A percentile compares a stretch with the other conserved stretches of the same genome.
Evolutionary conservation across 2,113 vertebrate genomes (phyloP).

Genomic region (Hippotragus niger): DNA sequence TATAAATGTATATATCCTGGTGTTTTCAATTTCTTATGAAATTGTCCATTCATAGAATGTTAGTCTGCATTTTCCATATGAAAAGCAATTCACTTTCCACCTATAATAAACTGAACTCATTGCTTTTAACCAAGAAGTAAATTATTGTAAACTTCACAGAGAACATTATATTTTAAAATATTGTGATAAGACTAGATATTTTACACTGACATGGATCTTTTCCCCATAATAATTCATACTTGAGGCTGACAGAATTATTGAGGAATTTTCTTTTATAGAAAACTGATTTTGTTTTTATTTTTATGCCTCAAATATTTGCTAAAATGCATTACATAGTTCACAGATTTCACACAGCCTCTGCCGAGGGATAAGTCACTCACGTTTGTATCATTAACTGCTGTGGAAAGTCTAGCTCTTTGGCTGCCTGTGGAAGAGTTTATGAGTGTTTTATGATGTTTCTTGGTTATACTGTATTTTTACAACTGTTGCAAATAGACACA

Average conservation of each 20-base stretch:
- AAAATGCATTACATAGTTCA: slow-evolving; percentile 56
- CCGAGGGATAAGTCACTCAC: slow-evolving; percentile 51
- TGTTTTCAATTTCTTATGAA: slow-evolving; percentile 15
- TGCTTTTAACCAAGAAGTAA: not conserved
- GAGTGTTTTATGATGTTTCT: slow-evolving; percentile 78
- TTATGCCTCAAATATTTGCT: slow-evolving; percentile 57
- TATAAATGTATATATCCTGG: not conserved
- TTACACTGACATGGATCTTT: not conserved
- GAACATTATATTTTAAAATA: slow-evolving; percentile 36
- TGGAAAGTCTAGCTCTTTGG: slow-evolving; percentile 69
- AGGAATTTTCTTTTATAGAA: slow-evolving; percentile 11
- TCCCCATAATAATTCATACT: not conserved
- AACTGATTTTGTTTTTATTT: slow-evolving; percentile 65
- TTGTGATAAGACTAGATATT: not conserved
- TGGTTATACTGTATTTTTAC: slow-evolving; percentile 80
- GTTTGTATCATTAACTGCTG: slow-evolving; percentile 65
- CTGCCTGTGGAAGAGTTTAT: slow-evolving; percentile 70
- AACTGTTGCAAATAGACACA: slow-evolving; percentile 80
- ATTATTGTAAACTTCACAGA: not conserved
- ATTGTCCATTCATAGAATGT: not conserved
- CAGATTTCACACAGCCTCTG: slow-evolving; percentile 57
- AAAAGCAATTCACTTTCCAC: not conserved
- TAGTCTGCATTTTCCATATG: not conserved
- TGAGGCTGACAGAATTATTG: slow-evolving; percentile 5
- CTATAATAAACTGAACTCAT: slow-evolving; percentile 19